Percentiles rank a stretch among this genome's conserved stretches.
These are phyloP conservation scores for Ptychadena robeensis DNA, from an alignment of 2,797 vertebrate species.

Conservation along the genomic window DNA sequence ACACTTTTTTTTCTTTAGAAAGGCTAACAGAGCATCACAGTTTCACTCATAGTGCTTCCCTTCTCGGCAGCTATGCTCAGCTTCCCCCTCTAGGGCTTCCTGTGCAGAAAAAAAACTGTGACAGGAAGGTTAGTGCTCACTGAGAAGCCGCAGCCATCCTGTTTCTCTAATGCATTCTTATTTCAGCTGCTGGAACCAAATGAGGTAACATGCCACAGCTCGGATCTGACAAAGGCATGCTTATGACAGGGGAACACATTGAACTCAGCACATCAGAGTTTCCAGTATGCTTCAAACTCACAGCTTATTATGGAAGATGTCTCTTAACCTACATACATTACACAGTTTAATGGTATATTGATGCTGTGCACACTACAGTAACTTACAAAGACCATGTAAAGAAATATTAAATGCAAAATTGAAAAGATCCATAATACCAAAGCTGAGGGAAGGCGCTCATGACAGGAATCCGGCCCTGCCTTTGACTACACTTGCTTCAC, in stretches of 20 bases:
- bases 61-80: conserved; percentile 63
- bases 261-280: not conserved
- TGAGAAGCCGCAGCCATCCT: conserved; percentile 81
- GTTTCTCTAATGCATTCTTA: conserved; percentile 74
- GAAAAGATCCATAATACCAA: no score
- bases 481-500: no score
- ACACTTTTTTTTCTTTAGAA: no score
- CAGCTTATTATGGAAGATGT: no score
- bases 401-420: no score
- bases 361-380: no score
- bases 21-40: not conserved
- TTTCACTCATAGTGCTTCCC: conserved; percentile 69
- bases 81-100: conserved; percentile 78
- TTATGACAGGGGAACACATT: conserved; percentile 8
- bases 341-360: no score
- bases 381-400: no score
- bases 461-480: no score
- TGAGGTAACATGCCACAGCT: conserved; percentile 64
- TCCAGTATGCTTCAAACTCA: not conserved
- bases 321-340: no score
- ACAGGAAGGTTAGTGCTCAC: conserved; percentile 82
- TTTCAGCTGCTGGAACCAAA: conserved; percentile 72
- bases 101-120: conserved; percentile 74
- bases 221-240: conserved; percentile 11
- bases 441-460: no score